Evolutionary conservation across 2,797 vertebrate genomes (phyloP).

Genomic region (Crocidura indochinensis): DNA sequence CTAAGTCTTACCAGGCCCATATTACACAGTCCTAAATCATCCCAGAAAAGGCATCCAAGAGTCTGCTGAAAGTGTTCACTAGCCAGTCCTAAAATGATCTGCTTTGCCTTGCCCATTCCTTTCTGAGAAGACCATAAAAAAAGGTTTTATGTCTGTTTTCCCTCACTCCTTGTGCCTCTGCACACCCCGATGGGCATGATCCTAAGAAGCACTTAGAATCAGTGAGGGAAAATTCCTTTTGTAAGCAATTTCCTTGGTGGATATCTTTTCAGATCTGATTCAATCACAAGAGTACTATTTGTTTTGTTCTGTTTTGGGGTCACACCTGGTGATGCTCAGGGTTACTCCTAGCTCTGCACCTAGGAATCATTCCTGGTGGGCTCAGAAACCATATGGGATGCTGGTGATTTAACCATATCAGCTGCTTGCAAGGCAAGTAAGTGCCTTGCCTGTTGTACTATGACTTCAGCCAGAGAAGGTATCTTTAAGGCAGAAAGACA

Average conservation of each 20-base stretch:
- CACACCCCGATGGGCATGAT: accelerated
- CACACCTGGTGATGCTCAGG: too few relatives aligned
- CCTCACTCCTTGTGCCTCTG: background rate
- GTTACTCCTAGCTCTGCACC: too few relatives aligned
- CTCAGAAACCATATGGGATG: too few relatives aligned
- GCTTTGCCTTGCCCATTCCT: background rate
- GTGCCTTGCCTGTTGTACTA: too few relatives aligned
- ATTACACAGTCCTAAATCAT: background rate
- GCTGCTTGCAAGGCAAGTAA: too few relatives aligned
- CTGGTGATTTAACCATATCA: too few relatives aligned
- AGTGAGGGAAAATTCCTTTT: constrained; percentile 2
- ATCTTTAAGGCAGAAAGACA: too few relatives aligned
- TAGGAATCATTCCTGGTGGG: too few relatives aligned
- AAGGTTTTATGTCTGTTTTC: background rate
- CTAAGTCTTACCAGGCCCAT: background rate
- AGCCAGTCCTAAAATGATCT: background rate
- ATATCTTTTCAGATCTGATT: background rate
- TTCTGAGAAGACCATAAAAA: background rate
- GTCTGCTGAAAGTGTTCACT: background rate
- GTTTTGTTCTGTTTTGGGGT: too few relatives aligned
- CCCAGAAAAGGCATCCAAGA: background rate
- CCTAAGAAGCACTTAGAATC: accelerated
- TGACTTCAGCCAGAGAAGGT: too few relatives aligned
- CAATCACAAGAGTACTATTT: background rate
- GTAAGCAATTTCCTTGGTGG: background rate